Evolutionary conservation across 2,113 vertebrate species (phyloP).

Genomic region (Periophthalmus modestus): DNA sequence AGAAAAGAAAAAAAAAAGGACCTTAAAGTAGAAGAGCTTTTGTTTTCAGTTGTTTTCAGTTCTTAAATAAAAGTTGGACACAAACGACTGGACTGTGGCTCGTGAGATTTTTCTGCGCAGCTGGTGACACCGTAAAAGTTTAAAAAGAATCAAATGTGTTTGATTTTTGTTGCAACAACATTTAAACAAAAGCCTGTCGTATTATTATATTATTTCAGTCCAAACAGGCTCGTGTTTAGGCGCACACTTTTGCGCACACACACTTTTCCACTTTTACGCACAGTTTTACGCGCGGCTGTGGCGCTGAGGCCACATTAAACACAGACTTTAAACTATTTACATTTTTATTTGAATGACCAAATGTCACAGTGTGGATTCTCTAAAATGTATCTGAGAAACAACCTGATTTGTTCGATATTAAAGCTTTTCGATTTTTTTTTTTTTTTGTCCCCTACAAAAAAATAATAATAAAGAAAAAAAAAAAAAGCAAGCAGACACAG

Average conservation of each 20-base stretch:
- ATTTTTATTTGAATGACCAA: background rate
- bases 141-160: background rate
- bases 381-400: background rate
- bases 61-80: too few species aligned
- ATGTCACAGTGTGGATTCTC: background rate
- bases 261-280: background rate
- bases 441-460: background rate
- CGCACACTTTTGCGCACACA: too few species aligned
- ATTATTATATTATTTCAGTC: background rate
- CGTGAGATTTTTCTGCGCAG: background rate
- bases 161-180: background rate
- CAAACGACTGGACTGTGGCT: too few species aligned
- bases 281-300: background rate
- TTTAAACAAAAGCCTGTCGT: background rate
- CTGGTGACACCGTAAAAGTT: too few species aligned
- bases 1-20: background rate
- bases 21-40: background rate
- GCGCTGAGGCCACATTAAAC: background rate
- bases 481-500: background rate
- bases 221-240: background rate
- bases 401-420: background rate
- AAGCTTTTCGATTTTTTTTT: background rate
- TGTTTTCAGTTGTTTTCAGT: too few species aligned
- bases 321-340: background rate
- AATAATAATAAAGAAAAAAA: background rate